phyloP scores from a whole-genome alignment of 1,140 invertebrate genomes.

The Charaxes varanes region DNA sequence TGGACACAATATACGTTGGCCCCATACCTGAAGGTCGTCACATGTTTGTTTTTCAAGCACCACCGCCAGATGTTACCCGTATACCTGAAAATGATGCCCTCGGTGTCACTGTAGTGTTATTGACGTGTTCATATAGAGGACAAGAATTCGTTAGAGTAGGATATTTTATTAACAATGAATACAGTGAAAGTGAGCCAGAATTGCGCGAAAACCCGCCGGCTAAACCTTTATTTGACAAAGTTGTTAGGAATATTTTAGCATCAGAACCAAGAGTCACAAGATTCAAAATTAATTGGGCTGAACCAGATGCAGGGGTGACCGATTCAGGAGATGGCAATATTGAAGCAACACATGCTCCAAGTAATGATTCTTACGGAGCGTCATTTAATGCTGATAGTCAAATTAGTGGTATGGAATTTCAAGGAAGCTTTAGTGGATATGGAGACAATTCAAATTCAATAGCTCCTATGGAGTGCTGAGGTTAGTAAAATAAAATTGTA shows the following conservation, averaged over 20 bases:
- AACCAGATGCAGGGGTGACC: slow-evolving; percentile 69
- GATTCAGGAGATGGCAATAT: slow-evolving; percentile 48
- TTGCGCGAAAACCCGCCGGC: slow-evolving; percentile 95
- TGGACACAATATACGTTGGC: slow-evolving; percentile 96
- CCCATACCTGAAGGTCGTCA: slow-evolving; percentile 94
- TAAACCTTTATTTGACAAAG: slow-evolving; percentile 94
- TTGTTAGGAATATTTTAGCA: slow-evolving; percentile 94
- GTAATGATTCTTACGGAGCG: slow-evolving; percentile 58
- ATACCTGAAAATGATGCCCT: slow-evolving; percentile 96
- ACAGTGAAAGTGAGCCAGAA: slow-evolving; percentile 93
- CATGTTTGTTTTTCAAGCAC: slow-evolving; percentile 98
- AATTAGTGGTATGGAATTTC: slow-evolving; percentile 62
- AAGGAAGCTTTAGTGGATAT: slow-evolving; percentile 60
- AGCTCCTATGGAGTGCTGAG: slow-evolving; percentile 69
- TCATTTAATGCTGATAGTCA: slow-evolving; percentile 63
- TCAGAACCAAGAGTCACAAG: slow-evolving; percentile 95
- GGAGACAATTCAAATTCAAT: slow-evolving; percentile 69
- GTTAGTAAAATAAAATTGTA: slow-evolving; percentile 19
- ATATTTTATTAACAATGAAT: slow-evolving; percentile 99
- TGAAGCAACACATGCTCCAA: slow-evolving; percentile 44
- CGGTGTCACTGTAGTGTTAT: slow-evolving; percentile 96
- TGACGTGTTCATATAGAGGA: slow-evolving; percentile 93
- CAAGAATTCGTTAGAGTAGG: slow-evolving; percentile 98
- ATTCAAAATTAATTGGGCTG: slow-evolving; percentile 98
- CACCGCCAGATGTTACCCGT: slow-evolving; percentile 93